These are phyloP conservation scores for Sander vitreus DNA, from an alignment of 2,113 vertebrate genomes.

Conservation along the genomic window DNA sequence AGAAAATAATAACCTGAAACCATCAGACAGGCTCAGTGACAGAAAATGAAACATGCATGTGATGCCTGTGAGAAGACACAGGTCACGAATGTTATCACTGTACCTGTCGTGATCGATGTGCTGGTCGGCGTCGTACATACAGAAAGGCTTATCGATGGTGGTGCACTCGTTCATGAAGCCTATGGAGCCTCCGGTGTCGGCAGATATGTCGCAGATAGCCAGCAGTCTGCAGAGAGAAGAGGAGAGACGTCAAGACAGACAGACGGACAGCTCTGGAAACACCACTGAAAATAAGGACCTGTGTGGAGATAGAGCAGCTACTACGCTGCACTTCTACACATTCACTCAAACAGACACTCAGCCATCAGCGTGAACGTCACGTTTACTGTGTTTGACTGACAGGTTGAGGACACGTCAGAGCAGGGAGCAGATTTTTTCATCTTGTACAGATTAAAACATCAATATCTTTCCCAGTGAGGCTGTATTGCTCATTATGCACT, in stretches of 20 bases:
- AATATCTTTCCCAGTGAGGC: neutral
- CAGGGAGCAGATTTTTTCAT: neutral
- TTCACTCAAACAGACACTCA: neutral
- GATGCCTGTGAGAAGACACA: neutral
- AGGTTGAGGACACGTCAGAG: neutral
- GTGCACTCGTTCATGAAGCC: slow-evolving; percentile 98
- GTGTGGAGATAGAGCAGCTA: slow-evolving; percentile 5
- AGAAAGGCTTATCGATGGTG: slow-evolving; percentile 96
- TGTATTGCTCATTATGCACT: neutral
- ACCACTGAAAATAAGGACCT: slow-evolving; percentile 25
- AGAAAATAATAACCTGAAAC: too few relatives aligned
- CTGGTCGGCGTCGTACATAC: slow-evolving; percentile 96
- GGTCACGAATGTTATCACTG: rapidly evolving
- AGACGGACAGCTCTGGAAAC: slow-evolving; percentile 16
- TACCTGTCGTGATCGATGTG: slow-evolving; percentile 96
- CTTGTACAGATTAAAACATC: neutral
- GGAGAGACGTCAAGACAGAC: neutral
- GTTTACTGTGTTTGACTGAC: neutral
- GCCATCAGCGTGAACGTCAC: neutral
- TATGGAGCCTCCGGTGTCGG: slow-evolving; percentile 95
- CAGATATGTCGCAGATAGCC: slow-evolving; percentile 98
- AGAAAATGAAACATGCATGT: too few relatives aligned
- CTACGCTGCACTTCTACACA: neutral
- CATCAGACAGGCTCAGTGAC: too few relatives aligned
- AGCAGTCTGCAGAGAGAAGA: slow-evolving; percentile 85